A percentile compares a stretch with the other conserved stretches of the same genome.
phyloP scores from a whole-genome alignment of 2,113 vertebrate species.

The Tautogolabrus adspersus region DNA sequence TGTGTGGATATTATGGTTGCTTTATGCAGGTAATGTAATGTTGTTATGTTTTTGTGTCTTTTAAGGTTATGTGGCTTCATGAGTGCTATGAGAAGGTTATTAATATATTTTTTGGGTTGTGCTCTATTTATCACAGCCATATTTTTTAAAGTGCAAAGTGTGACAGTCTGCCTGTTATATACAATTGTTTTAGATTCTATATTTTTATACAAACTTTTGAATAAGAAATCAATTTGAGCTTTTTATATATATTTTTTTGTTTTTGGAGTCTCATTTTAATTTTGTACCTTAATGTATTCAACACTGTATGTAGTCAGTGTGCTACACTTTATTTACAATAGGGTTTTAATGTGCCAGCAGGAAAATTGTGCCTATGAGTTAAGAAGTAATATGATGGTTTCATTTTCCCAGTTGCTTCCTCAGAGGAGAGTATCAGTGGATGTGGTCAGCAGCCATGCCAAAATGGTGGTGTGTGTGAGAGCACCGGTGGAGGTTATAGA shows the following conservation, averaged over 20 bases:
- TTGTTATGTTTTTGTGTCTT: neutral
- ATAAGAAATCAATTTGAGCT: neutral
- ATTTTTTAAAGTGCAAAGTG: neutral
- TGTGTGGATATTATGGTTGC: constrained; percentile 71
- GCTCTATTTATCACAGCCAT: too few species aligned
- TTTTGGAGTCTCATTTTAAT: neutral
- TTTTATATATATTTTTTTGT: neutral
- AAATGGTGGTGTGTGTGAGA: constrained; percentile 90
- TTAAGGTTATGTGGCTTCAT: neutral
- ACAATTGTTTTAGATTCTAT: neutral
- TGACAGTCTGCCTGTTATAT: neutral
- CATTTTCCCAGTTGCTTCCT: constrained; percentile 80
- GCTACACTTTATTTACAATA: neutral
- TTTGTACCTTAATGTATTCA: neutral
- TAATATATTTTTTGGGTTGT: too few species aligned
- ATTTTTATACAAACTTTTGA: neutral
- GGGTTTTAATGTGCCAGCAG: neutral
- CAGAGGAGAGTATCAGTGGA: constrained; percentile 81
- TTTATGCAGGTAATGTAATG: constrained; percentile 83
- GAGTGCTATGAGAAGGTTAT: too few species aligned
- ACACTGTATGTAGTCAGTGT: too few species aligned
- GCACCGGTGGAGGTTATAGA: constrained; percentile 81
- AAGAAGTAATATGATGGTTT: neutral
- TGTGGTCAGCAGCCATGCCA: constrained; percentile 89
- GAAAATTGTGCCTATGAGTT: neutral